Evolutionary conservation across 2,797 vertebrate species (phyloP), one percentile per base, ranked within the genome.

Genomic region (Neosilurus mollespiculum): DNA sequence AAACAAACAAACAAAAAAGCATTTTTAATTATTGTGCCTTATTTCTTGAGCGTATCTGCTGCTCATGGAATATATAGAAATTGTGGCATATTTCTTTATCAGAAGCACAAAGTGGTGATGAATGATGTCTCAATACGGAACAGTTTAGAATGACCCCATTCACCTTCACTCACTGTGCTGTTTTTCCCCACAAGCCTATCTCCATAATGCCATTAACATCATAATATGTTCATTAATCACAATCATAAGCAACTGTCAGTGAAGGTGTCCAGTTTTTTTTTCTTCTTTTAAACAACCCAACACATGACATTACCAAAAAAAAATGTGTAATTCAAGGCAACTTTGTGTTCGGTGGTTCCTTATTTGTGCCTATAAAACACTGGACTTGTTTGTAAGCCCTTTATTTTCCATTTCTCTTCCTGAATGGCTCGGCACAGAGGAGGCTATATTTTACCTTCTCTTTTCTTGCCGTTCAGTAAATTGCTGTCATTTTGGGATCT

Each of bases 11-110:
- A 49, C 22, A 71, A 51, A 18, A 56, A 18, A 2, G 2, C 6
- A 0, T 26, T 76, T 66, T 16, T 80, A 3, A 34, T 82, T 14
- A 49, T 30, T 22, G 24, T 71, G 18, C n/a, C 20, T 82, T 91
- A 93, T 89, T 91, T 92, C 93, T 89, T 90, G 59, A 86, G 87
- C 91, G 94, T 94, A 93, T 94, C 92, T 92, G 82, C 65, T 90
- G 85, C 88, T 90, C 90, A 90, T 88, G 89, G 89, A 93, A 93
- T 93, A 91, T 93, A 93, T 93, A 92, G 93, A 93, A 92, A 93
- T 67, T 84, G 83, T 67, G 20, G 67, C 67, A 43, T 82, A 70
- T 81, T 91, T 89, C 90, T 92, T 94, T 95, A 93, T 94, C 94
- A 91, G 86, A 26, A 78, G 87, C 34, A 80, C 86, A 83, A 89